Evolutionary conservation across 1,140 invertebrate species (phyloP).

Genomic region (Zaprionus inermis): DNA sequence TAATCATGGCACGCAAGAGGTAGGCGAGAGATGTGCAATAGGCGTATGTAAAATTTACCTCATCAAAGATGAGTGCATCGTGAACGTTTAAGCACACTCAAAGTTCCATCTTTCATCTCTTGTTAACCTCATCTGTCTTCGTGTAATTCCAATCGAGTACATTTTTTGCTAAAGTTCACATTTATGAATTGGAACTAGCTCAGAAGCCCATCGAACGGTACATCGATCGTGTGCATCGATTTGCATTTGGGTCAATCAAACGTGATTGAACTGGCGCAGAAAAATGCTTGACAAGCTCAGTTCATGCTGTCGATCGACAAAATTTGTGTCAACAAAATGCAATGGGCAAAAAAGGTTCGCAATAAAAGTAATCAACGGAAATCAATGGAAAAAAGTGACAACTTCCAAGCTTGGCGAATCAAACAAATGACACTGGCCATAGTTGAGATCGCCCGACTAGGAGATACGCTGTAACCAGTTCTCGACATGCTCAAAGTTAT

Average conservation of each 20-base stretch:
- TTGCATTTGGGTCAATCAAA: conserved; percentile 55
- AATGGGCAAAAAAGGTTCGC: conserved; percentile 30
- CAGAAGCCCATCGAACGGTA: conserved; percentile 2
- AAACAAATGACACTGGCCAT: conserved; percentile 25
- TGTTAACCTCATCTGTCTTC: not conserved
- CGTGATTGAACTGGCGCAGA: conserved; percentile 29
- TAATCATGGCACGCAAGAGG: conserved; percentile 13
- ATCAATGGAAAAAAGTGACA: conserved; percentile 8
- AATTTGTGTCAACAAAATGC: conserved; percentile 25
- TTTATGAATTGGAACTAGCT: not conserved
- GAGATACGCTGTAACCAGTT: conserved; percentile 8
- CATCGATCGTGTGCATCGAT: conserved; percentile 21
- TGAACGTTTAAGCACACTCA: not conserved
- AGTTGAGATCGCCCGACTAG: conserved; percentile 19
- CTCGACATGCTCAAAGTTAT: not conserved
- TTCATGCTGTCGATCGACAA: conserved; percentile 3
- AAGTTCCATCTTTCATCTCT: not conserved
- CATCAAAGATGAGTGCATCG: not conserved
- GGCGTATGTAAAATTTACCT: not conserved
- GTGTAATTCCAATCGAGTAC: not conserved
- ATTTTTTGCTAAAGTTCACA: not conserved
- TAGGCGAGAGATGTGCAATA: not conserved
- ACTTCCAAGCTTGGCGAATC: conserved; percentile 7
- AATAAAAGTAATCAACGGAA: conserved; percentile 32
- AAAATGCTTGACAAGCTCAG: conserved; percentile 29